A percentile compares a stretch with the other conserved stretches of the same genome.
Evolutionary conservation across 2,888 invertebrate species (phyloP).

Genomic region (Temnothorax rugatulus): DNA sequence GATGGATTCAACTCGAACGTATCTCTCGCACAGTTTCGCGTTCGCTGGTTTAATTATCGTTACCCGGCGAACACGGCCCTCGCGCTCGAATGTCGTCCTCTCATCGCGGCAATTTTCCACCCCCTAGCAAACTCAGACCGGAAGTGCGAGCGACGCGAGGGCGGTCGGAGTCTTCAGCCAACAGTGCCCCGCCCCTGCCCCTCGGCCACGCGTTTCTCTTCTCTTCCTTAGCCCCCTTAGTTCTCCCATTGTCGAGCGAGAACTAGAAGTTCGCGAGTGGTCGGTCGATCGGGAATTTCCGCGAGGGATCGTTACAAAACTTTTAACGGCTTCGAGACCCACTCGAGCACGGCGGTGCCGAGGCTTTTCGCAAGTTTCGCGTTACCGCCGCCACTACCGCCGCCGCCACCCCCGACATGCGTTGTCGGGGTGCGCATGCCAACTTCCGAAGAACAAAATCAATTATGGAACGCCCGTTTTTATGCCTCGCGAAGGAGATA

Average conservation of each 20-base stretch:
- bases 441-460: conserved; percentile 83
- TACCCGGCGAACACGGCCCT: neutral
- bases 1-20: neutral
- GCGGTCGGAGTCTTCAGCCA: conserved; percentile 37
- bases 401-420: conserved; percentile 59
- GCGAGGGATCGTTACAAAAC: conserved; percentile 81
- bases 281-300: conserved; percentile 80
- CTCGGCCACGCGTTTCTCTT: conserved; percentile 9
- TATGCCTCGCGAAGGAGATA: conserved; percentile 68
- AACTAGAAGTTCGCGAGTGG: conserved; percentile 52
- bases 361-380: conserved; percentile 78
- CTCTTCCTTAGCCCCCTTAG: conserved; percentile 41
- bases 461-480: conserved; percentile 82
- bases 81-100: conserved; percentile 40
- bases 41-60: conserved; percentile 35
- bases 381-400: conserved; percentile 72
- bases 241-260: conserved; percentile 56
- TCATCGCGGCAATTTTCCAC: conserved; percentile 38
- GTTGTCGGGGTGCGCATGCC: conserved; percentile 78
- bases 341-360: conserved; percentile 71
- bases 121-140: conserved; percentile 29
- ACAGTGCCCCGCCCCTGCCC: neutral
- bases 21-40: neutral
- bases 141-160: conserved; percentile 53
- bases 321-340: conserved; percentile 83